Percentiles rank a stretch among this genome's conserved stretches.
Evolutionary conservation across 2,797 vertebrate species (phyloP).

Genomic region (Galaxias olidus): DNA sequence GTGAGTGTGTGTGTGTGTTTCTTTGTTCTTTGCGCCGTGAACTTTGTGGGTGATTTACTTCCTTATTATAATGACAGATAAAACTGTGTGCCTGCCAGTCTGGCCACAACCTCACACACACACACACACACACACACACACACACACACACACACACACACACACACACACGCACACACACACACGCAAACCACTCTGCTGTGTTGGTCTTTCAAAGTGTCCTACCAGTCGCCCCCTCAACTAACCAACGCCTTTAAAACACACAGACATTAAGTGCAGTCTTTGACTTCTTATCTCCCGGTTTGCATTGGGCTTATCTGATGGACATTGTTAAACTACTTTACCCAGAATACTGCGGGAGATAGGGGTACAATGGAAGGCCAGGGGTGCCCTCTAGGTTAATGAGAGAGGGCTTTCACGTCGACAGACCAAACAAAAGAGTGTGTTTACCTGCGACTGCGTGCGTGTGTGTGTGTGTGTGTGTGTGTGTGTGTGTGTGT

Average conservation of each 20-base stretch:
- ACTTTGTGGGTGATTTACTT: slow-evolving; percentile 54
- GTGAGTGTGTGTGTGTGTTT: slow-evolving; percentile 41
- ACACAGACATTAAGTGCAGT: slow-evolving; percentile 73
- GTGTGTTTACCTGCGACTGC: slow-evolving; percentile 39
- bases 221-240: slow-evolving; percentile 60
- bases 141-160: not conserved
- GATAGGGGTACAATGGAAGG: slow-evolving; percentile 72
- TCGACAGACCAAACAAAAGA: slow-evolving; percentile 62
- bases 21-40: slow-evolving; percentile 50
- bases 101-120: slow-evolving; percentile 15
- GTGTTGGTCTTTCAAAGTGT: slow-evolving; percentile 60
- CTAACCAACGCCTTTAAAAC: slow-evolving; percentile 68
- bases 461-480: slow-evolving; percentile 12
- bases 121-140: not conserved
- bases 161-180: not conserved
- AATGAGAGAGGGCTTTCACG: slow-evolving; percentile 70
- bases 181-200: slow-evolving; percentile 31
- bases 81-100: slow-evolving; percentile 26
- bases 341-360: slow-evolving; percentile 74
- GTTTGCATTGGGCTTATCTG: slow-evolving; percentile 76
- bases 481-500: slow-evolving; percentile 21
- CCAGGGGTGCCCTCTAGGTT: slow-evolving; percentile 65
- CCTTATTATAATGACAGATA: slow-evolving; percentile 62
- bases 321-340: slow-evolving; percentile 78
- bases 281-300: slow-evolving; percentile 72